These are phyloP conservation scores for Thyatira batis DNA, from an alignment of 2,888 invertebrate species.

Conservation along the genomic window DNA sequence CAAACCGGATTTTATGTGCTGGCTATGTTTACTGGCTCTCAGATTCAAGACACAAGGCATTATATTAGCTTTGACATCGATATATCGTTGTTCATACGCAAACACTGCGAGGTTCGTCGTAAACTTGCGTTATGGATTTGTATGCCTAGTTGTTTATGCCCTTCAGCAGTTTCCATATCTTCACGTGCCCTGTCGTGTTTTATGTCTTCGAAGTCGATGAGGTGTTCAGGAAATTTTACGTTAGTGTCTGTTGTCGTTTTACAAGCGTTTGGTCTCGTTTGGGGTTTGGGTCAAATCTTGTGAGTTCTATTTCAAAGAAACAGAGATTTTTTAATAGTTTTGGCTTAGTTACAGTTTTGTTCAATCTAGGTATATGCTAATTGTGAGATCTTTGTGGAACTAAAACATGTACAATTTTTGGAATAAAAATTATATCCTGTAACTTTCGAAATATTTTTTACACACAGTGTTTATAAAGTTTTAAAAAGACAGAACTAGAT, in stretches of 20 bases:
- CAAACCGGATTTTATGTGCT: constrained; percentile 9
- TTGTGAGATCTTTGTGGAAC: too few species aligned
- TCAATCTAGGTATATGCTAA: too few species aligned
- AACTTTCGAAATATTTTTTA: too few species aligned
- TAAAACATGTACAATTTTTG: too few species aligned
- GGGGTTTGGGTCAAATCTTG: not conserved
- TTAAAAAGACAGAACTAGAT: too few species aligned
- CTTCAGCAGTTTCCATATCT: not conserved
- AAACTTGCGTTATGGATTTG: not conserved
- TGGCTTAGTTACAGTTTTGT: too few species aligned
- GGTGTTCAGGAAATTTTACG: not conserved
- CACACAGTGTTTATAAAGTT: too few species aligned
- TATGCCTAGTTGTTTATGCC: not conserved
- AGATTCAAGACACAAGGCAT: constrained; percentile 3
- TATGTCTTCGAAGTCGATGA: not conserved
- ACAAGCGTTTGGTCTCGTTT: too few species aligned
- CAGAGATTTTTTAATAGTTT: too few species aligned
- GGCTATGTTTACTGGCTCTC: constrained; percentile 6
- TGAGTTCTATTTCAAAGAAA: too few species aligned
- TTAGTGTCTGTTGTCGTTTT: not conserved
- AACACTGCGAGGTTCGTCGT: not conserved
- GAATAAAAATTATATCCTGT: too few species aligned
- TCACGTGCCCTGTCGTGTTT: not conserved
- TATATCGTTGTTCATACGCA: constrained; percentile 6
- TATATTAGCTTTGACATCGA: constrained; percentile 11